Conservation (phyloP, 2,797 vertebrate species). For the Balearica regulorum region DNA sequence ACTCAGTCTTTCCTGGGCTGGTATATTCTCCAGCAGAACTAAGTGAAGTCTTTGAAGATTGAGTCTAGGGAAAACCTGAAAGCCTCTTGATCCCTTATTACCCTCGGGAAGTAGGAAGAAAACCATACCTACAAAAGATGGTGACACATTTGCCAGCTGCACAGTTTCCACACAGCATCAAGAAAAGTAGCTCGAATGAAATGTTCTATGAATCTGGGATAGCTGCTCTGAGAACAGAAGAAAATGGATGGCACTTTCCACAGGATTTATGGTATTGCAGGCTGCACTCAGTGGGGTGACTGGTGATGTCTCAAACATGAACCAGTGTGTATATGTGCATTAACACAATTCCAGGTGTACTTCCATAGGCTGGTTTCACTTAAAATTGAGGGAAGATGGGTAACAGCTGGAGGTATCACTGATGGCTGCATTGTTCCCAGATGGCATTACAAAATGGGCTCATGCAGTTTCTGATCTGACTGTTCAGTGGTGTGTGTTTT, state of each 20-base stretch:
- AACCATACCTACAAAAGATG: not conserved
- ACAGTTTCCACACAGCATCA: not conserved
- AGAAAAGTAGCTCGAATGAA: not conserved
- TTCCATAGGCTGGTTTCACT: not conserved
- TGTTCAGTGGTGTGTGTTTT: not conserved
- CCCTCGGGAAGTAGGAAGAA: not conserved
- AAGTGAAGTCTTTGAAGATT: not conserved
- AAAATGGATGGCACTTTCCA: not conserved
- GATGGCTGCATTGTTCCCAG: slow-evolving; percentile 14
- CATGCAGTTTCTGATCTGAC: slow-evolving; percentile 72
- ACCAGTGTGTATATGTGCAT: not conserved
- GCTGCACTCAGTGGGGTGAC: not conserved
- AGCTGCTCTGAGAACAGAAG: not conserved
- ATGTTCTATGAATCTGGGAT: not conserved
- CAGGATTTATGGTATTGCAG: not conserved
- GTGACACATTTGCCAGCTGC: not conserved
- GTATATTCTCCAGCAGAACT: not conserved
- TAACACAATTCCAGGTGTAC: not conserved
- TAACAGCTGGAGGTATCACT: not conserved
- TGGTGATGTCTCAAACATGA: not conserved
- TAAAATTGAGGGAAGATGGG: not conserved
- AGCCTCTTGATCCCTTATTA: not conserved
- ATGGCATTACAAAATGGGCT: slow-evolving; percentile 80
- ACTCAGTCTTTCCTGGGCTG: not conserved
- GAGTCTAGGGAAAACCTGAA: not conserved